phyloP scores from a whole-genome alignment of 2,888 invertebrate species.

The Shargacucullia verbasci region DNA sequence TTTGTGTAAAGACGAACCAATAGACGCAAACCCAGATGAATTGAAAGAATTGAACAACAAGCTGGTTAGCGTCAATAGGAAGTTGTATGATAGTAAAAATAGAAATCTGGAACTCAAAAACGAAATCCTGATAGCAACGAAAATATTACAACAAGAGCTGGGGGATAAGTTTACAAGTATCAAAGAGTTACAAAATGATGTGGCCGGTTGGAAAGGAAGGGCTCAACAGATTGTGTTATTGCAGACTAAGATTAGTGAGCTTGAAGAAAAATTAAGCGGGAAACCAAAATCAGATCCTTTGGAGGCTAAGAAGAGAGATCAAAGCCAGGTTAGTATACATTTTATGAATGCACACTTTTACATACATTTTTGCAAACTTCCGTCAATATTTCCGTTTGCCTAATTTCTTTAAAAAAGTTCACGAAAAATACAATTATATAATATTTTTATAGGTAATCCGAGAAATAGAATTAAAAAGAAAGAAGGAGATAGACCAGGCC shows the following conservation, averaged over 20 bases:
- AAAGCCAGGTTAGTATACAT: conserved; percentile 65
- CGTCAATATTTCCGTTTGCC: too few relatives aligned
- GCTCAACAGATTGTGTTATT: conserved; percentile 93
- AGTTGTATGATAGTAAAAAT: conserved; percentile 92
- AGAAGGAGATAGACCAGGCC: conserved; percentile 89
- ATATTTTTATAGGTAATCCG: conserved; percentile 76
- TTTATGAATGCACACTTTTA: background rate
- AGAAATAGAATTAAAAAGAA: conserved; percentile 87
- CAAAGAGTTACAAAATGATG: conserved; percentile 88
- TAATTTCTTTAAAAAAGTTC: too few relatives aligned
- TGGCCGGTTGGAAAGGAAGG: conserved; percentile 93
- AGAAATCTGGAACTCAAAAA: conserved; percentile 91
- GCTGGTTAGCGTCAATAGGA: conserved; percentile 88
- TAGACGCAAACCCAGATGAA: conserved; percentile 79
- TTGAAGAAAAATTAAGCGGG: conserved; percentile 90
- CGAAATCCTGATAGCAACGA: conserved; percentile 92
- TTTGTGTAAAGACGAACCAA: conserved; percentile 83
- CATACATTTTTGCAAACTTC: too few relatives aligned
- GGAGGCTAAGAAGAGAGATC: conserved; percentile 75
- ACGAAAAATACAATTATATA: background rate
- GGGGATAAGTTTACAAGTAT: conserved; percentile 92
- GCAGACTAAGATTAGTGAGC: conserved; percentile 91
- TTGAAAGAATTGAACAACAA: conserved; percentile 90
- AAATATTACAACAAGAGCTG: conserved; percentile 92
- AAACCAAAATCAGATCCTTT: conserved; percentile 69